Evolutionary conservation across 2,797 vertebrate genomes (phyloP), one percentile per base, ranked within the genome.

Genomic region (Cuniculus paca): DNA sequence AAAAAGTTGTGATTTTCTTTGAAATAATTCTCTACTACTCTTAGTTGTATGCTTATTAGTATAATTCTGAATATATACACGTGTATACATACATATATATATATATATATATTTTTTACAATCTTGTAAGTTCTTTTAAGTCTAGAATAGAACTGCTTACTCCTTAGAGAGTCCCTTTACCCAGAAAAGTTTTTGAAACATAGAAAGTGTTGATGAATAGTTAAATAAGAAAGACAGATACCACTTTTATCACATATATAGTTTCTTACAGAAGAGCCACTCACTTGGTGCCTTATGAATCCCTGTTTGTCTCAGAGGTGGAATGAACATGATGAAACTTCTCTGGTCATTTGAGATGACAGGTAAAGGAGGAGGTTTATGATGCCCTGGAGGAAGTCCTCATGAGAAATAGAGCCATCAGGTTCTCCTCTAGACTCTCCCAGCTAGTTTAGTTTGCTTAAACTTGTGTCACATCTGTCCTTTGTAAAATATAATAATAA

Each of bases 401-500:
- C 60, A 5, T 14, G 54, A 75, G 45, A 10, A 60, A n/a, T 2
- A 9, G 89, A 42, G 48, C 20, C 14, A 56, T 34, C 17, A 17
- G 1, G 2, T 8, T 52, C 31, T 3, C 17, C 52, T 36, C 74
- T 7, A 70, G 77, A 10, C 1, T 78, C 36, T 75, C 52, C 10
- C 20, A 75, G 28, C 19, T 20, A 92, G 17, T 3, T 63, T 12
- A 0, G 1, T 58, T 87, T 90, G 89, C 54, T 89, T 93, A 60
- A 68, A 26, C 16, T 34, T 81, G 58, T 79, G 48, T 92, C 60
- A 61, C n/a, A 75, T 22, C 83, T 95, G 54, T 81, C 16, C 31
- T 91, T 79, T 83, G 24, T 79, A 68, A 96, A 86, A 68, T 74
- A 12, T 26, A n/a, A 42, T 86, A 79, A 74, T 74, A 14, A 20